phyloP scores from a whole-genome alignment of 1,140 invertebrate genomes.

The Ostrea denselamellosa region DNA sequence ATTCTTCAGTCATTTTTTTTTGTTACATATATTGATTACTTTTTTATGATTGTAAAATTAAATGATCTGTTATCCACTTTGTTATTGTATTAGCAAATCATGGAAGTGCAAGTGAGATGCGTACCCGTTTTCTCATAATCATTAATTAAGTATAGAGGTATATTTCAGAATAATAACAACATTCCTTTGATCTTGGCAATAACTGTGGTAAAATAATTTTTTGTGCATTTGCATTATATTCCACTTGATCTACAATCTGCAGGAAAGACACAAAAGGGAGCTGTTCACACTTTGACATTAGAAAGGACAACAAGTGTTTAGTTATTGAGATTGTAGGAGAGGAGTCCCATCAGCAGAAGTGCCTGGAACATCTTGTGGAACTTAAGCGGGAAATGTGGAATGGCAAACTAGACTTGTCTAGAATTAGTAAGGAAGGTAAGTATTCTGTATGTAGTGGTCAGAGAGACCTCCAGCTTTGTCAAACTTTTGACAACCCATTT shows the following conservation, averaged over 20 bases:
- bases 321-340: not conserved
- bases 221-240: not conserved
- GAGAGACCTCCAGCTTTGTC: not conserved
- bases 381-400: not conserved
- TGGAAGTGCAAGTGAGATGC: too few relatives aligned
- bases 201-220: too few relatives aligned
- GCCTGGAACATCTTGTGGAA: not conserved
- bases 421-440: constrained; percentile 4
- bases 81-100: too few relatives aligned
- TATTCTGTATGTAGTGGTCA: not conserved
- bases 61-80: too few relatives aligned
- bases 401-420: not conserved
- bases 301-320: not conserved
- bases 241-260: not conserved
- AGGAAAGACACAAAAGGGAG: not conserved
- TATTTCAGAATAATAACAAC: too few relatives aligned
- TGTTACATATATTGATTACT: too few relatives aligned
- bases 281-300: not conserved
- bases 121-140: too few relatives aligned
- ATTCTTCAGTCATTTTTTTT: too few relatives aligned
- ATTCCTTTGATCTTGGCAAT: too few relatives aligned
- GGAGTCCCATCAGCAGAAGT: not conserved
- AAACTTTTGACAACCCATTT: not conserved
- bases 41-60: too few relatives aligned
- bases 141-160: too few relatives aligned